Base-by-base conservation (phyloP, 2,113 vertebrate species). In the Heptranchias perlo region DNA sequence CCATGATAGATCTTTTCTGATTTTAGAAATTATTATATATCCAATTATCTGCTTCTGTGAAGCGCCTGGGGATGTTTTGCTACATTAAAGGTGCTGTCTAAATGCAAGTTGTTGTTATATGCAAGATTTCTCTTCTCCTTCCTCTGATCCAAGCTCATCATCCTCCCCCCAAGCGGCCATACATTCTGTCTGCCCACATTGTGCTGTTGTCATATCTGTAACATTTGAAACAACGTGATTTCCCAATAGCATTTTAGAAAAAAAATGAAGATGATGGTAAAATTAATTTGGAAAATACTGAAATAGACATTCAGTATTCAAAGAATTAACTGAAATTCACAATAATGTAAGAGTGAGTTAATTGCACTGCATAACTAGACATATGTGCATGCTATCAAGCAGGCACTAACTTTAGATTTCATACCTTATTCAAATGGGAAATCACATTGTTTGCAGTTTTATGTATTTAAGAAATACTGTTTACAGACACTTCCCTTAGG, bases 1-100 rank as follows among this genome's bases (percentile, higher is more conserved):
- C 47, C 39, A 47, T 49, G 92, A 67, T 6, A 28, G 62, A 94
- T 65, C 92, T 47, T 47, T 65, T 21, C n/a, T 94, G 61, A 67
- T 94, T 94, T 21, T n/a, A 25, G 61, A 94, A 94, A 67, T 94
- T 28, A 64, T 94, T 44, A 94, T 58, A 54, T 61, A 91, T 35
- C 52, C 87, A 91, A 91, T 91, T 92, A 62, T 35, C n/a, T 21
- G 31, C 54, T 52, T 62, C 54, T 92, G 54, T 92, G 35, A 39
- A 62, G 54, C 35, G 31, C 35, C 54, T 39, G 39, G 89, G 89
- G 89, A 92, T 35, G 31, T 92, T n/a, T n/a, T 61, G 4, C 7
- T 39, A 16, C 58, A 1, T 92, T 92, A 62, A 92, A 62, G 89
- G 21, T 61, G 86, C 86, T 89, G 25, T 49, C 28, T 89, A 54